These are phyloP conservation scores for Melieria omissa DNA, from an alignment of 2,888 invertebrate genomes.

Conservation along the genomic window DNA sequence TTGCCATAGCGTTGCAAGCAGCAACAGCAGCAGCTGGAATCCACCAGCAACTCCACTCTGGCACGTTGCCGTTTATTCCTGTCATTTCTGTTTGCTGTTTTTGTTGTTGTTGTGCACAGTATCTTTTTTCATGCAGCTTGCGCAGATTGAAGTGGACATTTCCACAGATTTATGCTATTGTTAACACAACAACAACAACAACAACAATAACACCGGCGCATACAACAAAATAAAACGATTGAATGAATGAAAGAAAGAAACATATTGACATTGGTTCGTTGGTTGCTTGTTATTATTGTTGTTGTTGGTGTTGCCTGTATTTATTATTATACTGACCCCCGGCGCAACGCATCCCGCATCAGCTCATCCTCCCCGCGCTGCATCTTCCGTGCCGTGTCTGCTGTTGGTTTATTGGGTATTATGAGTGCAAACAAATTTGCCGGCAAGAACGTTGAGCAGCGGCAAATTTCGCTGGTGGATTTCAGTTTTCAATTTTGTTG, in stretches of 20 bases:
- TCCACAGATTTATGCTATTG: slow-evolving; percentile 39
- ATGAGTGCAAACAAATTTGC: slow-evolving; percentile 30
- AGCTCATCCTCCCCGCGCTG: not conserved
- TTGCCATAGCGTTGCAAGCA: slow-evolving; percentile 18
- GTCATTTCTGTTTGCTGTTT: not conserved
- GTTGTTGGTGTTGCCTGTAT: slow-evolving; percentile 21
- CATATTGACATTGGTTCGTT: slow-evolving; percentile 10
- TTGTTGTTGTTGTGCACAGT: slow-evolving; percentile 34
- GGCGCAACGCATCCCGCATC: not conserved
- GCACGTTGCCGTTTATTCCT: not conserved
- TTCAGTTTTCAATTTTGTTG: not conserved
- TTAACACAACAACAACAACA: slow-evolving; percentile 26
- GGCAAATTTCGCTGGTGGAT: not conserved
- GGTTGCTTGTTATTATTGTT: slow-evolving; percentile 18
- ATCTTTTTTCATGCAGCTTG: slow-evolving; percentile 38
- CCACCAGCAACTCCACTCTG: not conserved
- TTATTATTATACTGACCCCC: slow-evolving; percentile 7
- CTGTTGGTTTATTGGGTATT: slow-evolving; percentile 40
- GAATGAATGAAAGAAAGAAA: not conserved
- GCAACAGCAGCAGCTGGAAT: not conserved
- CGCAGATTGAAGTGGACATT: slow-evolving; percentile 43
- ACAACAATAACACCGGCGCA: slow-evolving; percentile 28
- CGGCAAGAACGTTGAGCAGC: slow-evolving; percentile 20
- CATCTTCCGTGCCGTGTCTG: not conserved
- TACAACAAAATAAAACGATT: slow-evolving; percentile 15